phyloP scores from a whole-genome alignment of 2,888 invertebrate species.

The Artemia sp. region DNA sequence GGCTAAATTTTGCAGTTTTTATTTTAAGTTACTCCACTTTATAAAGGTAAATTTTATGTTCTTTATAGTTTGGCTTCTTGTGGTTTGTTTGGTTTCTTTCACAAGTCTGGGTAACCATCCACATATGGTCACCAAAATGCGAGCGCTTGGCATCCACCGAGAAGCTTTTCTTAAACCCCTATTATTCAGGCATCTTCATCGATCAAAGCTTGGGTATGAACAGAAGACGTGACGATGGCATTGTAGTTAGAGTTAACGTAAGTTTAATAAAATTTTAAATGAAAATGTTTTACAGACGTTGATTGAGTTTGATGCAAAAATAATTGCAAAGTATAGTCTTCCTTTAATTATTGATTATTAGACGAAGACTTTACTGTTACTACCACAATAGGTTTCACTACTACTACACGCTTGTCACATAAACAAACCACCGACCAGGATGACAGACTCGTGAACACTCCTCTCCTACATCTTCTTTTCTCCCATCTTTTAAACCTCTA shows the following conservation, averaged over 20 bases:
- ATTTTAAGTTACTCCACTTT: neutral
- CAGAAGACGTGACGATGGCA: constrained; percentile 27
- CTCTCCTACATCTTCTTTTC: no score
- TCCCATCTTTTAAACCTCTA: no score
- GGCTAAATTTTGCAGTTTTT: no score
- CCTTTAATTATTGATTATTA: no score
- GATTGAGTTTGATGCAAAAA: no score
- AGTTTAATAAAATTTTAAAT: neutral
- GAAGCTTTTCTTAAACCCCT: constrained; percentile 38
- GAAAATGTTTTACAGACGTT: no score
- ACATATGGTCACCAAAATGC: constrained; percentile 40
- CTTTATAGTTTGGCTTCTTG: constrained; percentile 29
- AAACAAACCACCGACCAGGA: no score
- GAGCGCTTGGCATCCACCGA: constrained; percentile 40
- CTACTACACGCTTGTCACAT: no score
- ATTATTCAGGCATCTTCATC: constrained; percentile 37
- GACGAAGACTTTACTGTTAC: no score
- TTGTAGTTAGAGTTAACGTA: constrained; percentile 19
- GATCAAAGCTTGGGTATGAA: constrained; percentile 39
- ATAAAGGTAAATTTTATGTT: neutral
- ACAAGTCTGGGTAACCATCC: constrained; percentile 38
- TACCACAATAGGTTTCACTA: no score
- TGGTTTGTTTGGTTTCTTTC: constrained; percentile 35
- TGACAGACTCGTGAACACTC: no score
- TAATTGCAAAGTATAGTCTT: no score